Percentiles rank a stretch among this genome's conserved stretches.
These are phyloP conservation scores for Pluvianellus socialis DNA, from an alignment of 2,113 vertebrate genomes.

Conservation along the genomic window DNA sequence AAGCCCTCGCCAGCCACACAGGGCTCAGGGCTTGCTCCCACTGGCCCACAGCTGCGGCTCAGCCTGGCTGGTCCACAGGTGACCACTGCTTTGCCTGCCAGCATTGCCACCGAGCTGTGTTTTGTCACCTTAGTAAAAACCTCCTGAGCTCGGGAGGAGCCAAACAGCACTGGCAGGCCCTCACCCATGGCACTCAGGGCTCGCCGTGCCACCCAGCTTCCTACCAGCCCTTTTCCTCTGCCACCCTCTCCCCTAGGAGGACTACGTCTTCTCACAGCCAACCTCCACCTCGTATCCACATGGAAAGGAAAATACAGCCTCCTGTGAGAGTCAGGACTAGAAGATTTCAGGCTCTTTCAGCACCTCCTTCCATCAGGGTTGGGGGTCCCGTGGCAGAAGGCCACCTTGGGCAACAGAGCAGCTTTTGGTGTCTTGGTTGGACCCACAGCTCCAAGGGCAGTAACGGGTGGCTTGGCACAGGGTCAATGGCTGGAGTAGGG, in stretches of 20 bases:
- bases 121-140: background rate
- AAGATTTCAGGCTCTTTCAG: background rate
- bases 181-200: background rate
- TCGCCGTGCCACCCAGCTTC: accelerated
- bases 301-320: background rate
- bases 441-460: background rate
- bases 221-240: background rate
- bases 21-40: background rate
- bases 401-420: accelerated
- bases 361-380: accelerated
- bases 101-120: background rate
- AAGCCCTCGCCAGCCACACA: background rate
- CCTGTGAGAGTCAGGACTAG: accelerated
- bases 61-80: background rate
- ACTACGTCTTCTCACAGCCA: background rate
- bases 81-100: background rate
- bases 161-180: background rate
- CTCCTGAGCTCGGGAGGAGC: background rate
- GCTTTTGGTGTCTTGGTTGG: background rate
- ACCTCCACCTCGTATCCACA: background rate
- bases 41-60: background rate
- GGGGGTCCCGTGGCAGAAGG: background rate
- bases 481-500: background rate
- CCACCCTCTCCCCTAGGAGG: background rate
- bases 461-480: background rate